Evolutionary conservation across 2,888 invertebrate species (phyloP).

Genomic region (Drosophila affinis): DNA sequence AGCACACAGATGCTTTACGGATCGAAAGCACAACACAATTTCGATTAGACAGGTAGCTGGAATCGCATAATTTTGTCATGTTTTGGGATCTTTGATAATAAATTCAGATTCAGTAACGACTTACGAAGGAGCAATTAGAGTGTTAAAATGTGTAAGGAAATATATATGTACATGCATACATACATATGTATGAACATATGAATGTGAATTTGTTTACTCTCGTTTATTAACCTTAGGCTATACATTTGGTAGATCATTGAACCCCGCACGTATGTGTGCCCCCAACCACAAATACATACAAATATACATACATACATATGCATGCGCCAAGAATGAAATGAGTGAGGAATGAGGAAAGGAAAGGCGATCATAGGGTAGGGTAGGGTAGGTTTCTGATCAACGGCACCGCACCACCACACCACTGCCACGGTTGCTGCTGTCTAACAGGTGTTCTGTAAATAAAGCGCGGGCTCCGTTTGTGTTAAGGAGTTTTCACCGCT

Average conservation of each 20-base stretch:
- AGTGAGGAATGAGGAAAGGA: constrained; percentile 9
- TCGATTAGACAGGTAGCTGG: neutral
- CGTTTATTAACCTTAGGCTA: neutral
- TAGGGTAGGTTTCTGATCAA: constrained; percentile 57
- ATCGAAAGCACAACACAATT: neutral
- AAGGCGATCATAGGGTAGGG: constrained; percentile 51
- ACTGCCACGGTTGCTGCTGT: constrained; percentile 53
- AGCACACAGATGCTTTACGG: neutral
- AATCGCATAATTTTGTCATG: neutral
- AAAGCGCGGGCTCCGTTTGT: constrained; percentile 51
- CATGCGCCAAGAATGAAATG: neutral
- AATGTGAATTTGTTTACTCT: neutral
- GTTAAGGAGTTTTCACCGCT: constrained; percentile 44
- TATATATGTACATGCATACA: constrained; percentile 2
- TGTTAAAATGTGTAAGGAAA: neutral
- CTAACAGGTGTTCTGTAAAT: constrained; percentile 64
- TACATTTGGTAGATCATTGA: constrained; percentile 47
- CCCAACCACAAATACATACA: constrained; percentile 16
- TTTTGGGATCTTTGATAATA: neutral
- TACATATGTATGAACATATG: constrained; percentile 3
- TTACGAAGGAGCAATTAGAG: neutral
- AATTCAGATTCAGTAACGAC: neutral
- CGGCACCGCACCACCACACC: constrained; percentile 15
- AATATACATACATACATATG: neutral
- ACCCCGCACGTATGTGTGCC: constrained; percentile 21